A percentile compares a stretch with the other conserved stretches of the same genome.
Conservation (phyloP, 1,140 invertebrate species). For the Polypedilum vanderplanki region DNA sequence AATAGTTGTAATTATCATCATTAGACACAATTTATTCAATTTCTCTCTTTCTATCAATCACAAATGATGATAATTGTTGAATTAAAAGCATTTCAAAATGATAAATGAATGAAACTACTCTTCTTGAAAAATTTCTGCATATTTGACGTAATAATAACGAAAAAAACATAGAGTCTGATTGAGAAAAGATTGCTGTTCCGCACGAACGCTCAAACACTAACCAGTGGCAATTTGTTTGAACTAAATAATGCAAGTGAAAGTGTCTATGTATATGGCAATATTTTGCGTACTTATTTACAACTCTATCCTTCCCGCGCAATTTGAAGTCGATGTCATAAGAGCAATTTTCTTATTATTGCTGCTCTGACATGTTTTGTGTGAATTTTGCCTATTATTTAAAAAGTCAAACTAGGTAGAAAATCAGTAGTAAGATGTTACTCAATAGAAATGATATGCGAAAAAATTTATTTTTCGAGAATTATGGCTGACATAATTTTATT, state of each 20-base stretch:
- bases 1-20: not conserved
- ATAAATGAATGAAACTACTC: not conserved
- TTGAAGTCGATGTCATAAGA: slow-evolving; percentile 13
- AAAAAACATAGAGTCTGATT: not conserved
- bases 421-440: no score
- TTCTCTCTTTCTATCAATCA: no score
- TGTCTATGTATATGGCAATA: not conserved
- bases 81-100: not conserved
- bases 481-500: no score
- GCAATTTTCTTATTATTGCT: not conserved
- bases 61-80: not conserved
- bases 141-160: slow-evolving; percentile 5
- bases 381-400: no score
- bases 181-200: not conserved
- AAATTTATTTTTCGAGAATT: no score
- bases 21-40: no score
- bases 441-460: no score
- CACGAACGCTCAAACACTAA: not conserved
- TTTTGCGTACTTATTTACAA: no score
- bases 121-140: not conserved
- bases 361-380: no score
- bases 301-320: not conserved
- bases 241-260: slow-evolving; percentile 18
- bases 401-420: no score
- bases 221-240: slow-evolving; percentile 17